A percentile compares a stretch with the other conserved stretches of the same genome.
Conservation (phyloP, 2,113 vertebrate species). For the Serilophus lunatus region DNA sequence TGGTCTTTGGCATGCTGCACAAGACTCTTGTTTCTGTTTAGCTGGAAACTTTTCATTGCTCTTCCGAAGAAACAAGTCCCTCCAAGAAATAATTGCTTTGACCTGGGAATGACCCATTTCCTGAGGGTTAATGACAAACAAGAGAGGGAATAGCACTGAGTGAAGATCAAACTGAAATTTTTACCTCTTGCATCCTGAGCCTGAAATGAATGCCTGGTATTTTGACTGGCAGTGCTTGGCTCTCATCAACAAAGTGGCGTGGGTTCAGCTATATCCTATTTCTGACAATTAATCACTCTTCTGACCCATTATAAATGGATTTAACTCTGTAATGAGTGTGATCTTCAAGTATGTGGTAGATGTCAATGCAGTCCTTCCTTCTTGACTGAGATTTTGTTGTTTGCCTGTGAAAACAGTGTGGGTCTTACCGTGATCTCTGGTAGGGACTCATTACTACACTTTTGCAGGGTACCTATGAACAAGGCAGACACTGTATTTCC, state of each 20-base stretch:
- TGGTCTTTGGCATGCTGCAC: background rate
- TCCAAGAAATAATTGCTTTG: constrained; percentile 19
- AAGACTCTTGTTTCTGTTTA: background rate
- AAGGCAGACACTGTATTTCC: background rate
- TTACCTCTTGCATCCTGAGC: background rate
- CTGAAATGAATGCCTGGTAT: background rate
- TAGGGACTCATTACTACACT: background rate
- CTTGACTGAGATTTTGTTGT: background rate
- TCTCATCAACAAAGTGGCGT: background rate
- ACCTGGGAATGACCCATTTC: constrained; percentile 4
- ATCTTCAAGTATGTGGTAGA: background rate
- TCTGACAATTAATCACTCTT: background rate
- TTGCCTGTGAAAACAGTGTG: background rate
- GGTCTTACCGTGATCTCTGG: background rate
- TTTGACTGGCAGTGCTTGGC: background rate
- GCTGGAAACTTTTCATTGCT: background rate
- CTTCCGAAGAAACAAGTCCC: background rate
- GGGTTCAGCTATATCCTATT: background rate
- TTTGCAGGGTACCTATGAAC: background rate
- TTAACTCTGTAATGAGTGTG: background rate
- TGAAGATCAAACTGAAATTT: background rate
- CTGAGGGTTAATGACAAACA: background rate
- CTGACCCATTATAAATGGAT: background rate
- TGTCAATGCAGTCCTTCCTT: background rate
- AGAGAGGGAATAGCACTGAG: background rate